These are phyloP conservation scores for Macrosoma leucophasiata DNA, from an alignment of 2,888 invertebrate genomes.

Conservation along the genomic window DNA sequence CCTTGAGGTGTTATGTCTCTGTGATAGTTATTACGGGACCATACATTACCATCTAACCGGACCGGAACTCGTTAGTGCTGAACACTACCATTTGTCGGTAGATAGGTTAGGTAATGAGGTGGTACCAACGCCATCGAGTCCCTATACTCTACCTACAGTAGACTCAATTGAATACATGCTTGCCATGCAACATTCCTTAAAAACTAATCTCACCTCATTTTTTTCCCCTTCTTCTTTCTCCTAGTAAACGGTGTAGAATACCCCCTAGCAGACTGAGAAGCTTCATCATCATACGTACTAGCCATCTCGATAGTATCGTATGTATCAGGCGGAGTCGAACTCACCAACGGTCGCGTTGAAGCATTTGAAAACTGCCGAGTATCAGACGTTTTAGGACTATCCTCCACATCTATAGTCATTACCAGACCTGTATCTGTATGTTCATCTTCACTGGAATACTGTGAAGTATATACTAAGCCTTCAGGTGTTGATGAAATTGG, in stretches of 20 bases:
- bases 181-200: too few species aligned
- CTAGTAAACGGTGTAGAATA: conserved; percentile 52
- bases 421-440: conserved; percentile 42
- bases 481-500: conserved; percentile 28
- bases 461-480: conserved; percentile 39
- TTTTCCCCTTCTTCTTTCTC: conserved; percentile 42
- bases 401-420: conserved; percentile 60
- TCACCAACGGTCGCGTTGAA: conserved; percentile 43
- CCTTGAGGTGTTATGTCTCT: too few species aligned
- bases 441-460: conserved; percentile 60
- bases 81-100: too few species aligned
- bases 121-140: too few species aligned
- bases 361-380: conserved; percentile 43
- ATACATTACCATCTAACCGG: too few species aligned
- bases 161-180: too few species aligned
- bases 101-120: too few species aligned
- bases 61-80: too few species aligned
- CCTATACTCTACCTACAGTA: too few species aligned
- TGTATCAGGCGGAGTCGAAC: conserved; percentile 37
- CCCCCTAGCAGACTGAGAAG: conserved; percentile 34
- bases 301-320: conserved; percentile 55
- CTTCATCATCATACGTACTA: conserved; percentile 37
- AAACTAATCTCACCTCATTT: conserved; percentile 52
- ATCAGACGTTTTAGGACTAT: conserved; percentile 42
- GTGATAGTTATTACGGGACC: too few species aligned